Conservation (phyloP, 30 jellyfish, hydroid and myxozoan genomes). For the Aurelia coerulea region DNA sequence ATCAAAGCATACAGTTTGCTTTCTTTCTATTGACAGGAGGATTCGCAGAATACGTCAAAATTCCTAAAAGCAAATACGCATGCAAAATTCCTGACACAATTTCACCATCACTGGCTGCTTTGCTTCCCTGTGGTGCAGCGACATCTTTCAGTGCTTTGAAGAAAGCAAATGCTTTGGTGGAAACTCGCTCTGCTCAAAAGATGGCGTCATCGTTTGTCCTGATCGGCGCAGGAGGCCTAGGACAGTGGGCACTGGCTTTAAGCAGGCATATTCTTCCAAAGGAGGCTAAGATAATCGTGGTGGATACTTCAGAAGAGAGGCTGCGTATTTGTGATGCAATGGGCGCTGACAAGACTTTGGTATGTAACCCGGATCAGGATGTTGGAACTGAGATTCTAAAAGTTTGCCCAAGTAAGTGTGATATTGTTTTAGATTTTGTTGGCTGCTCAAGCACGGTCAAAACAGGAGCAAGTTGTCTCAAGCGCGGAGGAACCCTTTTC, state of each 20-base stretch:
- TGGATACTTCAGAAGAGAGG: conserved; percentile 1
- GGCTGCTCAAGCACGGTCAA: not conserved
- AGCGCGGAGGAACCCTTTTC: not conserved
- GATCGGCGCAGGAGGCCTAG: not conserved
- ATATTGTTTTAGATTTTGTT: conserved; percentile 25
- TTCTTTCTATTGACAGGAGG: not conserved
- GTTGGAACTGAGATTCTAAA: not conserved
- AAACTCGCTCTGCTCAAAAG: not conserved
- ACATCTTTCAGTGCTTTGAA: conserved; percentile 2
- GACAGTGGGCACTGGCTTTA: conserved; percentile 5
- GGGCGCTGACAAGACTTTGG: not conserved
- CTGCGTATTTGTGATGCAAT: not conserved
- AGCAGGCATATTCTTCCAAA: conserved; percentile 6
- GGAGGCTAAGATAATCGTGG: not conserved
- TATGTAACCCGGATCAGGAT: not conserved
- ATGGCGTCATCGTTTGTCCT: too few relatives aligned
- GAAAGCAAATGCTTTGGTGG: not conserved
- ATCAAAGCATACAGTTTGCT: too few relatives aligned
- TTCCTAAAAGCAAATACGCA: conserved; percentile 1
- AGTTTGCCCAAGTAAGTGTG: not conserved
- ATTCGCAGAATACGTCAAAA: not conserved
- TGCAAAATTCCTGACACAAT: conserved; percentile 3
- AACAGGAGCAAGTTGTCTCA: not conserved
- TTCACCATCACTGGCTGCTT: not conserved
- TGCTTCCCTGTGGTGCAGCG: not conserved